Evolutionary conservation across 2,797 vertebrate genomes (phyloP).

Genomic region (Buceros bicornis): DNA sequence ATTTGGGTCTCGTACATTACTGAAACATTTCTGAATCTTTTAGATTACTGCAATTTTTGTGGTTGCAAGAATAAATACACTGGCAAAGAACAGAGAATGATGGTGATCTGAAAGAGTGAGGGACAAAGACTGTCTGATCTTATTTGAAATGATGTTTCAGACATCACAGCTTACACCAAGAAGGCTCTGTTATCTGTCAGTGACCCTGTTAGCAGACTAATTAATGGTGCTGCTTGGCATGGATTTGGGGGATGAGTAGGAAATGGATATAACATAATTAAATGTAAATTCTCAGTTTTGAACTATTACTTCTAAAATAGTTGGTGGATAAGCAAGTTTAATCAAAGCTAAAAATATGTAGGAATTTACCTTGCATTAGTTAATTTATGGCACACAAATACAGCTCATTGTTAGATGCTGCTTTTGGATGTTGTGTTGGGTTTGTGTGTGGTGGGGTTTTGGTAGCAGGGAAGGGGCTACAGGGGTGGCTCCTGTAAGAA

Average conservation of each 20-base stretch:
- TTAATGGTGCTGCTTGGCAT: constrained; percentile 11
- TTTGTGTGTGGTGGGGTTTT: background rate
- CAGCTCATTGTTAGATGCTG: background rate
- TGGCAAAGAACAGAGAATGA: background rate
- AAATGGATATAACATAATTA: background rate
- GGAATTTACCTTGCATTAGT: background rate
- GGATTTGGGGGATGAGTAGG: background rate
- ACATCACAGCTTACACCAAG: background rate
- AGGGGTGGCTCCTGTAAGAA: background rate
- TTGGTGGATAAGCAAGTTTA: background rate
- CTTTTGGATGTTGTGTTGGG: background rate
- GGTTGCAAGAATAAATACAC: background rate
- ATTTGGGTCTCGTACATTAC: background rate
- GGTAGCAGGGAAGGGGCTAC: background rate
- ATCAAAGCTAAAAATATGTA: constrained; percentile 15
- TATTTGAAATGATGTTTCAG: background rate
- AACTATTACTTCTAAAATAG: background rate
- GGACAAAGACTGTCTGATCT: background rate
- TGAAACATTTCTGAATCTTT: background rate
- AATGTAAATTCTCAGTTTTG: background rate
- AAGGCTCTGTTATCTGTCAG: background rate
- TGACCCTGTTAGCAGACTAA: constrained; percentile 6
- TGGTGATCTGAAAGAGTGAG: background rate
- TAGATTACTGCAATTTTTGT: background rate
- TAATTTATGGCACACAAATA: background rate